Base-by-base conservation (phyloP, 2,797 vertebrate species). In the Oophaga sylvatica region DNA sequence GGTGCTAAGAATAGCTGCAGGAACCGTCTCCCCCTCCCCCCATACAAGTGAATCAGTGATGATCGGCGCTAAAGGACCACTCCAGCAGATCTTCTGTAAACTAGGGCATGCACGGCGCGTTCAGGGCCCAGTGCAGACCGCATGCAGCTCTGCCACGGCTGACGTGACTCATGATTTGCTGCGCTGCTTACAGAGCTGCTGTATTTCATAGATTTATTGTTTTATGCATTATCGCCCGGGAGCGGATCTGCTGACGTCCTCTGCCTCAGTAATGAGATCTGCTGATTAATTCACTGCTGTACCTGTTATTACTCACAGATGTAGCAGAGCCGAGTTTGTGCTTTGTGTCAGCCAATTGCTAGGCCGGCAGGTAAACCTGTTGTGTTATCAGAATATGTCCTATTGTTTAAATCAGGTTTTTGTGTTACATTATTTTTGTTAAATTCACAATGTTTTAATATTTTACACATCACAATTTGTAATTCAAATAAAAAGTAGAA, bases 31-130 rank as follows among this genome's bases (percentile, higher is more conserved):
- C n/a, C n/a, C 62, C 81, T 31, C 71, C 48, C 56, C 84, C 88
- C 85, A 53, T 53, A 90, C 90, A 90, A 93, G 92, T 92, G 91
- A 93, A 93, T 93, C 92, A 93, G 67, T 89, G 92, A 90, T 90
- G 90, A 88, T 90, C 87, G 79, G 78, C 90, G 87, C 87, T 56
- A 16, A 87, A 90, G 87, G 90, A 90, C 60, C 70, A 91, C 92
- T 90, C 84, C 89, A 87, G 91, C 92, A 90, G 2, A 26, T 91
- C 90, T 91, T n/a, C 53, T 91, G 86, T 87, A 90, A 95, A 93
- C 80, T 92, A 84, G 92, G 93, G 80, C 94, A 92, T 31, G 9
- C 26, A 57, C 22, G 20, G 53, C 41, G 26, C 15, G 13, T 17
- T 45, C 68, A 15, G 53, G 31, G n/a, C 15, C 53, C 81, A 16